Conservation (phyloP, 2,888 invertebrate genomes). For the Cantharis flavilabris region DNA sequence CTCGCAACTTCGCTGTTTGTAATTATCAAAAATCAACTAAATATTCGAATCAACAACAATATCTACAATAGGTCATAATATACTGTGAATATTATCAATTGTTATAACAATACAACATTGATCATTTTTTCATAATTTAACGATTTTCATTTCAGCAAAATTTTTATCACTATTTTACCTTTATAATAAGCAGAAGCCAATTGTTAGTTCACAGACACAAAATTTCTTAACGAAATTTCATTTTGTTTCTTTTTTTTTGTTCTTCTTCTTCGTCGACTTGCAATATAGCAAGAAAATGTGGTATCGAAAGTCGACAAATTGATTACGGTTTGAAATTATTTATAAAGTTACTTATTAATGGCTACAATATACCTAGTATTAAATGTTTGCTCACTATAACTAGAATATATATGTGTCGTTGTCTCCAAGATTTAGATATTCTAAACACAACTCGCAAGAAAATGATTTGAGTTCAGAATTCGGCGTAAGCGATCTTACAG, state of each 20-base stretch:
- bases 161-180: constrained; percentile 50
- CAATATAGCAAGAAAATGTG: background rate
- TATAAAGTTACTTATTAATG: constrained; percentile 12
- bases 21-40: constrained; percentile 43
- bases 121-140: constrained; percentile 62
- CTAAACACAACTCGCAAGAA: constrained; percentile 43
- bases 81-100: constrained; percentile 56
- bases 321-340: background rate
- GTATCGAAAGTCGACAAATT: constrained; percentile 3
- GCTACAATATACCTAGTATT: constrained; percentile 28
- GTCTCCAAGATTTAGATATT: constrained; percentile 52
- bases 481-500: constrained; percentile 44
- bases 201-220: background rate
- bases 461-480: constrained; percentile 44
- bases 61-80: constrained; percentile 53
- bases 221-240: background rate
- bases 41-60: constrained; percentile 54
- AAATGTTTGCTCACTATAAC: constrained; percentile 26
- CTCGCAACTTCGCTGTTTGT: constrained; percentile 35
- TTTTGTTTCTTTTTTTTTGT: background rate
- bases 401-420: constrained; percentile 55
- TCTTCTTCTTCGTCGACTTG: background rate
- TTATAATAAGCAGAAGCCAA: constrained; percentile 45
- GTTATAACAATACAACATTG: constrained; percentile 69
- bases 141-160: constrained; percentile 54